Evolutionary conservation across 1,140 invertebrate genomes (phyloP).

Genomic region (Drosophila prosaltans): DNA sequence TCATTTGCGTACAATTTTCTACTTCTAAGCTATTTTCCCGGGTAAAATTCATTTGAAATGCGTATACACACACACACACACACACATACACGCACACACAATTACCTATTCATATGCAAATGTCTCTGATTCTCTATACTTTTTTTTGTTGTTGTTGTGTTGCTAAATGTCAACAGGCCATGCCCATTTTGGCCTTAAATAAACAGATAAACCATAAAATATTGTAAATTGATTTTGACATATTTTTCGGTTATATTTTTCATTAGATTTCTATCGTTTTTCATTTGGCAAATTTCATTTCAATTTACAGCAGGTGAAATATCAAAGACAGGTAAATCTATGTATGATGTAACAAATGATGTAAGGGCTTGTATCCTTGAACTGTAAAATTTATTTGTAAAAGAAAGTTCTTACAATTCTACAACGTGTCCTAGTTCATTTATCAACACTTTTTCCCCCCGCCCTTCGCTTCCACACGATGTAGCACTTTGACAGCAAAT

Average conservation of each 20-base stretch:
- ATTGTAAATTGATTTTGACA: slow-evolving; percentile 68
- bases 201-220: slow-evolving; percentile 33
- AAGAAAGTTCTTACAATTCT: no score
- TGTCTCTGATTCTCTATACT: background rate
- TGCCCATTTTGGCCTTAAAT: slow-evolving; percentile 48
- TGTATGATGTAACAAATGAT: background rate
- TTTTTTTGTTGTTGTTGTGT: slow-evolving; percentile 22
- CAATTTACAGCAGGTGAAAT: slow-evolving; percentile 29
- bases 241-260: slow-evolving; percentile 46
- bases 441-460: slow-evolving; percentile 11
- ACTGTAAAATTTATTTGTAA: no score
- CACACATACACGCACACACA: slow-evolving; percentile 16
- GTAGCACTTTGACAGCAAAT: slow-evolving; percentile 35
- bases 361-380: no score
- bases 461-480: no score
- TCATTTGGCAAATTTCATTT: slow-evolving; percentile 22
- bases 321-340: slow-evolving; percentile 22
- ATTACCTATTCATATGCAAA: slow-evolving; percentile 43
- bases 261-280: slow-evolving; percentile 43
- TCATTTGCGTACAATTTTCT: slow-evolving; percentile 53
- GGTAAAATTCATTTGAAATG: slow-evolving; percentile 71
- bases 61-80: slow-evolving; percentile 63
- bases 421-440: slow-evolving; percentile 27
- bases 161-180: slow-evolving; percentile 61
- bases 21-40: slow-evolving; percentile 52